These are phyloP conservation scores for Gavialis gangeticus DNA, from an alignment of 2,113 vertebrate genomes.

Conservation along the genomic window DNA sequence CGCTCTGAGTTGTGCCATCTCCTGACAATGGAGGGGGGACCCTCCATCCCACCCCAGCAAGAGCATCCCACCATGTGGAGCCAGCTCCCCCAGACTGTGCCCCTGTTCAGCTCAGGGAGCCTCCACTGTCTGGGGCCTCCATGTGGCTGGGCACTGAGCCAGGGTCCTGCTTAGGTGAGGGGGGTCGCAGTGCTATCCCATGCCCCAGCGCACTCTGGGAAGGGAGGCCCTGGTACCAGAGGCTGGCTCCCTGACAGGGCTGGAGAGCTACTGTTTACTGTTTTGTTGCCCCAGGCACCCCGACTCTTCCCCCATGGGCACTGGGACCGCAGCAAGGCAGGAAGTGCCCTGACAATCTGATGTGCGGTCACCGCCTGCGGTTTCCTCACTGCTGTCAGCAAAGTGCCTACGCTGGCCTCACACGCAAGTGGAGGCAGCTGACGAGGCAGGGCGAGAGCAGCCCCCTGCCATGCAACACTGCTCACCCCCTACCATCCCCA, in stretches of 20 bases:
- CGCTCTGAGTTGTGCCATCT: too few relatives aligned
- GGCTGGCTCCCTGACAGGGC: rapidly evolving
- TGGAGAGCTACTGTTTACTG: background rate
- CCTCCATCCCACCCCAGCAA: background rate
- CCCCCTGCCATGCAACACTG: rapidly evolving
- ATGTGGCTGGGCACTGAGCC: background rate
- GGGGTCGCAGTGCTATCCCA: background rate
- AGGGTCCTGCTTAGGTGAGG: rapidly evolving
- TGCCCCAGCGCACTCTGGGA: rapidly evolving
- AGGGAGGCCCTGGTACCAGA: background rate
- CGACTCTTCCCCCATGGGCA: background rate
- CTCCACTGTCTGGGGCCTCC: too few relatives aligned
- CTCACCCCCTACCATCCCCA: background rate
- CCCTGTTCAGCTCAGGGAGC: too few relatives aligned
- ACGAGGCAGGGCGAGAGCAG: background rate
- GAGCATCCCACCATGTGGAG: too few relatives aligned
- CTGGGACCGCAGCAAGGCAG: constrained; percentile 42
- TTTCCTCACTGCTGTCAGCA: constrained; percentile 60
- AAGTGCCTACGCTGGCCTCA: constrained; percentile 17
- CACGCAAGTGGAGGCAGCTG: constrained; percentile 48
- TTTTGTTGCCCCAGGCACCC: background rate
- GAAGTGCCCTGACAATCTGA: constrained; percentile 61
- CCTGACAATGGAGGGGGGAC: background rate
- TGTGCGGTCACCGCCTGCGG: constrained; percentile 67
- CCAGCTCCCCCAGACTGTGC: too few relatives aligned